Conservation (phyloP, 1,140 invertebrate genomes). For the Nasonia giraulti region DNA sequence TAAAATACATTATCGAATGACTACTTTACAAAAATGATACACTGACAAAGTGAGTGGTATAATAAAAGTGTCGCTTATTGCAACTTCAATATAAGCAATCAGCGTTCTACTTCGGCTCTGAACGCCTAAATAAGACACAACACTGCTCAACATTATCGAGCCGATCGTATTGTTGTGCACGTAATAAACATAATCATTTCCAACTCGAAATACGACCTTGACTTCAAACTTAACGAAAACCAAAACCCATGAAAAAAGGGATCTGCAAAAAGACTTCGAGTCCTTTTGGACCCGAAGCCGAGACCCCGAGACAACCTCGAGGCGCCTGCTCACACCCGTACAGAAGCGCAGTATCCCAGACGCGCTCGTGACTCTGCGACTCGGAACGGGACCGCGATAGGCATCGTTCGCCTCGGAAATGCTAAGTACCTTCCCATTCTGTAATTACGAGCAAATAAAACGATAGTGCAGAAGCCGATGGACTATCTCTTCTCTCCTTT, state of each 20-base stretch:
- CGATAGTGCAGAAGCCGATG: conserved; percentile 52
- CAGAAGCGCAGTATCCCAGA: neutral
- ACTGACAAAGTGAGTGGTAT: too few species aligned
- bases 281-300: neutral
- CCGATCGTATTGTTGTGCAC: too few species aligned
- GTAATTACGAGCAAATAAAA: conserved; percentile 56
- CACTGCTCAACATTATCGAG: too few species aligned
- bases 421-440: conserved; percentile 54
- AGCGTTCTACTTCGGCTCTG: too few species aligned
- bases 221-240: too few species aligned
- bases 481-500: conserved; percentile 1
- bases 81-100: too few species aligned
- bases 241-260: neutral
- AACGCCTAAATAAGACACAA: too few species aligned
- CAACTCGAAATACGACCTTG: too few species aligned
- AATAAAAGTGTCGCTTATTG: too few species aligned
- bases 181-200: too few species aligned
- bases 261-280: neutral
- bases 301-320: neutral
- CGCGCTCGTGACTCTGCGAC: conserved; percentile 61
- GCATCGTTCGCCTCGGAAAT: conserved; percentile 44
- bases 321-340: neutral
- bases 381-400: conserved; percentile 64
- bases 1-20: too few species aligned
- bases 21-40: too few species aligned